These are phyloP conservation scores for Manduca sexta DNA, from an alignment of 1,140 invertebrate genomes.

Conservation along the genomic window DNA sequence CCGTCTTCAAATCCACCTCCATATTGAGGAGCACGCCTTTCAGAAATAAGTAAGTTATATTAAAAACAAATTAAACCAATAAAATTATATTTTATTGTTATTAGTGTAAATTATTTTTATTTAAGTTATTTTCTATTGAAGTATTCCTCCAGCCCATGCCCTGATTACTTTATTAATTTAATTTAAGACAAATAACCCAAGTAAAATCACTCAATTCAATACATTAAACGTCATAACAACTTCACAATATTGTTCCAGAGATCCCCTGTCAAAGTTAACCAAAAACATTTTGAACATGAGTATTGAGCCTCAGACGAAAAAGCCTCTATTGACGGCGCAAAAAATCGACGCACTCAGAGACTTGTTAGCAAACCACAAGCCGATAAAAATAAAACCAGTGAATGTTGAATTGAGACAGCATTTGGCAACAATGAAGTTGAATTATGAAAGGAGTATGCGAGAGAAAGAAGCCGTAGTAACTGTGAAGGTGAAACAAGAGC, in stretches of 20 bases:
- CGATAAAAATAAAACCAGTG: constrained; percentile 61
- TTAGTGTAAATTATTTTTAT: no score
- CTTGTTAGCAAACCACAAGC: constrained; percentile 59
- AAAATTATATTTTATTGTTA: no score
- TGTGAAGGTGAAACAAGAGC: neutral
- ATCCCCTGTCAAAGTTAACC: constrained; percentile 59
- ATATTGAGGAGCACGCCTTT: constrained; percentile 54
- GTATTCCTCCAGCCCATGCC: no score
- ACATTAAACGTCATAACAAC: no score
- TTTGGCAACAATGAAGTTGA: constrained; percentile 39
- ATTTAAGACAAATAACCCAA: no score
- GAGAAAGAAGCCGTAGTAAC: no score
- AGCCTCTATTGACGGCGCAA: constrained; percentile 40
- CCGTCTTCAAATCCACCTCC: constrained; percentile 42
- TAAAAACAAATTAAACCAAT: no score
- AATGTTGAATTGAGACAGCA: constrained; percentile 59
- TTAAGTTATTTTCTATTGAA: no score
- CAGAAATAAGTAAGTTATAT: constrained; percentile 43
- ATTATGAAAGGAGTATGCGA: constrained; percentile 45
- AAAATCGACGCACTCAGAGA: constrained; percentile 65
- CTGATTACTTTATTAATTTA: no score
- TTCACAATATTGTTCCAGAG: constrained; percentile 34
- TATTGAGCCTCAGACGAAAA: constrained; percentile 47
- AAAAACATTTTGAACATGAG: constrained; percentile 68
- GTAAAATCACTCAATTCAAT: neutral